Base-by-base conservation (phyloP, 2,113 vertebrate species). In the Nannospalax galili region DNA sequence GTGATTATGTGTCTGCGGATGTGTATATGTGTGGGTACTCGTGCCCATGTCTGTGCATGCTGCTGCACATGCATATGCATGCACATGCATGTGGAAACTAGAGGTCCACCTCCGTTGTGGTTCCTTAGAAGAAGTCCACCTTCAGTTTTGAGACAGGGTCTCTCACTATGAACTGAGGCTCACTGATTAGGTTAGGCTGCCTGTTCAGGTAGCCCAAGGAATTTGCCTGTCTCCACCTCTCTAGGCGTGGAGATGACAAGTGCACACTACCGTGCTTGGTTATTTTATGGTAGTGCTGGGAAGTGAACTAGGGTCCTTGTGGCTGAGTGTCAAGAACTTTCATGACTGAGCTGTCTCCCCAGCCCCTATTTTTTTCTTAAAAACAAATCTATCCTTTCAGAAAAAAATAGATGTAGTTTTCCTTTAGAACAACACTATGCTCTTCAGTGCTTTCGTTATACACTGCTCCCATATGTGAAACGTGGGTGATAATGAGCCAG, bases 401-500 rank as follows among this genome's bases (percentile, higher is more conserved):
- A 26, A 56, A 32, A 86, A n/a, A 58, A 65, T 24, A 78, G 40
- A 77, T 65, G 6, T 30, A 22, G 12, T 6, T 80, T 93, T 52
- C 91, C 4, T 74, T 92, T 45, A 37, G 0, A 30, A 24, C 37
- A 95, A 56, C 48, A 82, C 26, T 17, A 26, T 17, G 69, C 94
- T 82, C 96, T 97, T 97, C 94, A 95, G 45, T 58, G 40, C 62
- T 96, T 93, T 75, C 45, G 88, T 52, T 74, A 40, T 69, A 0
- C 42, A 26, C 48, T 56, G 24, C 16, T 94, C 14, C 40, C 28
- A 35, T 60, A 17, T 74, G 85, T 30, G 77, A 97, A 93, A 73
- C 26, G n/a, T 67, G 67, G 45, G 69, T 89, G 81, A 70, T 96
- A 91, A 94, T 92, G 8, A 96, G 93, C 67, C 91, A 96, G 91